Percentiles rank a stretch among this genome's conserved stretches.
phyloP scores from a whole-genome alignment of 1,140 invertebrate genomes.

The Harpegnathos saltator region DNA sequence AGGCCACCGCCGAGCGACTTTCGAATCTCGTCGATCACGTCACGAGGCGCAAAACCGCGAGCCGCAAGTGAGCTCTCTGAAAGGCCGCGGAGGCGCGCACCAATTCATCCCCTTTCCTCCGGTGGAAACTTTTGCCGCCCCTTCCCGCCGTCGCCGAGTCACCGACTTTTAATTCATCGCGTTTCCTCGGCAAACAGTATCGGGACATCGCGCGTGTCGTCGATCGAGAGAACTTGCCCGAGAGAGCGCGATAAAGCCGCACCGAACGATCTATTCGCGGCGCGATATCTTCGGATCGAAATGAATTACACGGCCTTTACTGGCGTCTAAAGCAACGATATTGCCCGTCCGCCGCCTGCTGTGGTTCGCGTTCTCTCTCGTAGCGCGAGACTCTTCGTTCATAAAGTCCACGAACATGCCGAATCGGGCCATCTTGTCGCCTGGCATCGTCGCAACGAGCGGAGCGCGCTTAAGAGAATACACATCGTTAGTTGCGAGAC shows the following conservation, averaged over 20 bases:
- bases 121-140: too few species aligned
- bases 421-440: conserved; percentile 33
- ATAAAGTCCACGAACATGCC: conserved; percentile 37
- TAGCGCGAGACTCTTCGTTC: conserved; percentile 18
- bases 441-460: conserved; percentile 32
- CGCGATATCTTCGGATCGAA: conserved; percentile 3
- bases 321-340: conserved; percentile 40
- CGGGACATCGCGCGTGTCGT: too few species aligned
- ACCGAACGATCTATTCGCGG: background rate
- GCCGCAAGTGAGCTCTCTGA: too few species aligned
- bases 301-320: conserved; percentile 56
- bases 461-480: conserved; percentile 47
- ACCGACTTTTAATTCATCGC: too few species aligned
- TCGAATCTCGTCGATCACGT: too few species aligned
- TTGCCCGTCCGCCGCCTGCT: background rate
- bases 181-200: too few species aligned
- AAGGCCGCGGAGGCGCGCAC: too few species aligned
- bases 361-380: background rate
- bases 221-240: background rate
- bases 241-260: background rate
- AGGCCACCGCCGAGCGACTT: too few species aligned
- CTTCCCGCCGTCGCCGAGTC: too few species aligned
- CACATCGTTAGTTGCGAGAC: conserved; percentile 36
- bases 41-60: too few species aligned
- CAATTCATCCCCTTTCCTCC: too few species aligned